Conservation (phyloP, 2,797 vertebrate species). For the Holocentrus rufus region DNA sequence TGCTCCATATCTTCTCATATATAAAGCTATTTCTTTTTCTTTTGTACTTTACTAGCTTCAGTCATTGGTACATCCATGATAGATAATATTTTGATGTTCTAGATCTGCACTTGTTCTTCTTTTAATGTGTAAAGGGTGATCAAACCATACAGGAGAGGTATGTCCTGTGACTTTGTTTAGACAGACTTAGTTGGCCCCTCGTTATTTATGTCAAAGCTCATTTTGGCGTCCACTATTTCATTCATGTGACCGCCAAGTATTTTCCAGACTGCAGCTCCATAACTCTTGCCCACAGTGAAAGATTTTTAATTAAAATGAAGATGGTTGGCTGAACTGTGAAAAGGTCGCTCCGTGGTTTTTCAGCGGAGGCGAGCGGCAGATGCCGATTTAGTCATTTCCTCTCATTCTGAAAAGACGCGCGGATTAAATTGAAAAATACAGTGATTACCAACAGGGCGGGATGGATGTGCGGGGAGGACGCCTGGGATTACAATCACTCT, state of each 20-base stretch:
- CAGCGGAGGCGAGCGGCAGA: constrained; percentile 44
- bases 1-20: not conserved
- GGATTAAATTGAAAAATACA: constrained; percentile 74
- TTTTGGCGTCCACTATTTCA: constrained; percentile 73
- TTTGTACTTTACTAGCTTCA: constrained; percentile 29
- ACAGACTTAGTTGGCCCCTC: constrained; percentile 52
- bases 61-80: constrained; percentile 10
- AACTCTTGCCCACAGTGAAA: constrained; percentile 77
- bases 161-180: constrained; percentile 71
- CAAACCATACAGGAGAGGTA: constrained; percentile 17
- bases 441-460: constrained; percentile 63
- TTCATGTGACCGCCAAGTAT: constrained; percentile 73
- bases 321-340: constrained; percentile 72
- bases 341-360: constrained; percentile 74
- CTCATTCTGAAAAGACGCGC: constrained; percentile 59
- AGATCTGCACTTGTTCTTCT: constrained; percentile 3
- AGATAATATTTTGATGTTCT: constrained; percentile 21
- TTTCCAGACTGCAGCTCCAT: constrained; percentile 71
- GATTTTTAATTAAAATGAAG: constrained; percentile 84
- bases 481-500: constrained; percentile 50
- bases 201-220: constrained; percentile 73
- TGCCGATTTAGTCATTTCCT: constrained; percentile 66
- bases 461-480: constrained; percentile 51
- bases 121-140: constrained; percentile 24
- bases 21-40: constrained; percentile 11